Evolutionary conservation across 2,113 vertebrate genomes (phyloP).

Genomic region (Hippopotamus amphibius): DNA sequence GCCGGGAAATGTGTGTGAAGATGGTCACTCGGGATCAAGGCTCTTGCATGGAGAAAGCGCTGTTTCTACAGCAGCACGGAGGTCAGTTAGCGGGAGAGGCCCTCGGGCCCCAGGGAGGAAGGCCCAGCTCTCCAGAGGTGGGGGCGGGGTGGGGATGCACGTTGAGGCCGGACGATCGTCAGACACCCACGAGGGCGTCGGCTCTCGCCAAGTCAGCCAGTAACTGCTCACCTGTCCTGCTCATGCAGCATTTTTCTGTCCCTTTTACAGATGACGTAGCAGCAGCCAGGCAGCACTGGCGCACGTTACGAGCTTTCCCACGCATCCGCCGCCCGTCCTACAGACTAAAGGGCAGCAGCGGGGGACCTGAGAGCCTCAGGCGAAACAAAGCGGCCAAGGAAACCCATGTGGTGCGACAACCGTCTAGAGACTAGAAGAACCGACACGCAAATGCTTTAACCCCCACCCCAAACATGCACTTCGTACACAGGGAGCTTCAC

Average conservation of each 20-base stretch:
- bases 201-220: accelerated
- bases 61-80: accelerated
- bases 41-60: background rate
- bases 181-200: accelerated
- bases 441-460: background rate
- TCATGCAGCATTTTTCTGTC: accelerated
- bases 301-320: accelerated
- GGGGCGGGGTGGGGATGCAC: background rate
- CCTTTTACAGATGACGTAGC: accelerated
- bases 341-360: accelerated
- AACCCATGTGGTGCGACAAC: accelerated
- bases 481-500: accelerated
- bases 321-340: accelerated
- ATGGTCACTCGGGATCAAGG: no score
- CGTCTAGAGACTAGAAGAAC: background rate
- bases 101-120: no score
- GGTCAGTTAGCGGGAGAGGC: background rate
- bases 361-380: background rate
- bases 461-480: accelerated
- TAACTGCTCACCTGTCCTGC: accelerated
- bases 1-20: accelerated
- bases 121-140: accelerated
- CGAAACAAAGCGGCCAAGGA: background rate
- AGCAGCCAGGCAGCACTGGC: accelerated
- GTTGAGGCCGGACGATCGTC: background rate